These are phyloP conservation scores for Cottus gobio DNA, from an alignment of 2,113 vertebrate species.

Conservation along the genomic window DNA sequence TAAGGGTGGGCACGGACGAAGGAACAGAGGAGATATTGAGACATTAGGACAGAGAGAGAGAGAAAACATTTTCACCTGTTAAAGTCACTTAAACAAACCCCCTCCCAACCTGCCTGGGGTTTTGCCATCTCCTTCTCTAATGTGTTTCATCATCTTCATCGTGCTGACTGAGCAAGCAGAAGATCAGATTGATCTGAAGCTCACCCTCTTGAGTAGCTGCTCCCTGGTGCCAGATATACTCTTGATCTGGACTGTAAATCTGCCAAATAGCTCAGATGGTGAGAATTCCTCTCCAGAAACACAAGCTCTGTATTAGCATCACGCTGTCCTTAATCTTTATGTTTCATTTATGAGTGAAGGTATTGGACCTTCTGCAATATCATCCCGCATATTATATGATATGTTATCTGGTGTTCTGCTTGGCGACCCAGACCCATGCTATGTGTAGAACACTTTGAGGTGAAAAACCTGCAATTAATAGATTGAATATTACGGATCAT, in stretches of 20 bases:
- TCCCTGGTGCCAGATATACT: constrained; percentile 11
- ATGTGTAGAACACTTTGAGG: neutral
- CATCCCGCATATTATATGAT: constrained; percentile 10
- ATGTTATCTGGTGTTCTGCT: neutral
- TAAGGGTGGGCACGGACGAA: neutral
- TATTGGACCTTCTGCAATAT: constrained; percentile 31
- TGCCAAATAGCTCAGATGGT: constrained; percentile 47
- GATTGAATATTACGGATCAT: neutral
- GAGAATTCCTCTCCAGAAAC: constrained; percentile 58
- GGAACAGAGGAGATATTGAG: constrained; percentile 27
- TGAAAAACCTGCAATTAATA: neutral
- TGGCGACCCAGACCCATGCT: neutral
- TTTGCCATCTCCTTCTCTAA: constrained; percentile 19
- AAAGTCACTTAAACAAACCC: constrained; percentile 46
- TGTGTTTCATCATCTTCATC: constrained; percentile 23
- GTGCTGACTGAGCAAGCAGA: constrained; percentile 25
- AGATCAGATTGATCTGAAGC: constrained; percentile 49
- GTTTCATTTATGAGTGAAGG: constrained; percentile 42
- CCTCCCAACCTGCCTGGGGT: constrained; percentile 14
- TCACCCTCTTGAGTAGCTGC: neutral
- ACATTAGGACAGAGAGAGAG: constrained; percentile 16
- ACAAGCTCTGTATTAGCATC: constrained; percentile 42
- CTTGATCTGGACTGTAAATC: constrained; percentile 57
- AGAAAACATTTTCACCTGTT: constrained; percentile 48
- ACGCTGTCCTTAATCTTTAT: constrained; percentile 26